phyloP scores from a whole-genome alignment of 2,113 vertebrate species.

The Cyanocitta stelleri region DNA sequence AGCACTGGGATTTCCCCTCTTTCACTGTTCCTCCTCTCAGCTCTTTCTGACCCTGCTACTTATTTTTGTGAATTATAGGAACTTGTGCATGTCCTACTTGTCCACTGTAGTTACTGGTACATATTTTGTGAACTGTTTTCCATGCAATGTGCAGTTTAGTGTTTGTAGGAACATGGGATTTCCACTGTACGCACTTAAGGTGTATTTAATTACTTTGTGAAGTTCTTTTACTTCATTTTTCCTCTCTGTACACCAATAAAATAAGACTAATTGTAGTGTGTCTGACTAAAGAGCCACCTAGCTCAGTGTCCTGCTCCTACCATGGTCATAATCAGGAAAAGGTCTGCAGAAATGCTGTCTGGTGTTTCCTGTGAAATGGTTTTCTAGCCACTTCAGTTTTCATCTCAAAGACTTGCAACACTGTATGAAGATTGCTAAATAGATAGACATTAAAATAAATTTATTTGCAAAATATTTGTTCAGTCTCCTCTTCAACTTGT shows the following conservation, averaged over 20 bases:
- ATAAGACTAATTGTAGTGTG: neutral
- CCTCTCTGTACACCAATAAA: neutral
- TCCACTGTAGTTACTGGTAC: neutral
- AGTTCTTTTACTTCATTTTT: neutral
- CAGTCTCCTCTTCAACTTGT: neutral
- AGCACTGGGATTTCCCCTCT: neutral
- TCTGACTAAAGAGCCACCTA: neutral
- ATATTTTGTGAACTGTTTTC: neutral
- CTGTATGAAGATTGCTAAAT: neutral
- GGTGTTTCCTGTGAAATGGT: neutral
- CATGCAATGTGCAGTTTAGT: neutral
- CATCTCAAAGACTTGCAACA: neutral
- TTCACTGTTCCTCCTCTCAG: neutral
- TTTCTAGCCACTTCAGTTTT: neutral
- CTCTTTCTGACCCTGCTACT: neutral
- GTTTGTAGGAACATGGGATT: neutral
- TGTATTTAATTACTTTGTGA: neutral
- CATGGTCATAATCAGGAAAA: neutral
- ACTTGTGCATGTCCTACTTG: neutral
- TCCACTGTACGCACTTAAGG: neutral
- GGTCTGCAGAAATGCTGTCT: neutral
- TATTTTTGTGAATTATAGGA: neutral
- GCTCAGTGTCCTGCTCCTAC: neutral
- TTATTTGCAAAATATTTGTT: neutral
- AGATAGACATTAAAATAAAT: neutral